Conservation (phyloP, 2,888 invertebrate species). For the Aspidapion aeneum region DNA sequence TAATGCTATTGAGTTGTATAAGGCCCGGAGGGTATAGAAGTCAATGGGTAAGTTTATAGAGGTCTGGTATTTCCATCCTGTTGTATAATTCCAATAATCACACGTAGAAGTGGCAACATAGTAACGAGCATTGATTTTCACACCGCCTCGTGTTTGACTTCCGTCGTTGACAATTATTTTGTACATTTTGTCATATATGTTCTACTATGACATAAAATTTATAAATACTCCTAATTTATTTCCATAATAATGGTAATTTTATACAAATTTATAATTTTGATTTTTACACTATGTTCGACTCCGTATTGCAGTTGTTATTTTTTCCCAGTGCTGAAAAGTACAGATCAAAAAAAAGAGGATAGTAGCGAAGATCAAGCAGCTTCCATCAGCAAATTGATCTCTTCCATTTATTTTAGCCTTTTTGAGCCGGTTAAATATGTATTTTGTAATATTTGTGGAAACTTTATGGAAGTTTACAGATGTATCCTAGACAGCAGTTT, state of each 20-base stretch:
- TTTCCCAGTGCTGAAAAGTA: constrained; percentile 24
- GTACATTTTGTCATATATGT: too few relatives aligned
- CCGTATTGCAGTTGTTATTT: constrained; percentile 13
- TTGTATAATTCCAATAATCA: too few relatives aligned
- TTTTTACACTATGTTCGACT: neutral
- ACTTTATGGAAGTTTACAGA: constrained; percentile 27
- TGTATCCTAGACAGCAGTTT: constrained; percentile 22
- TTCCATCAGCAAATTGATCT: constrained; percentile 22
- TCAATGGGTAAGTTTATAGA: too few relatives aligned
- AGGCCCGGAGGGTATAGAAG: too few relatives aligned
- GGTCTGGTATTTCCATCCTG: too few relatives aligned
- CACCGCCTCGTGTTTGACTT: too few relatives aligned
- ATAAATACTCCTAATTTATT: constrained; percentile 17
- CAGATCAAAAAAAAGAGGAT: constrained; percentile 13
- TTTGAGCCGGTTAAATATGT: constrained; percentile 23
- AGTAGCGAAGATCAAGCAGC: constrained; percentile 16
- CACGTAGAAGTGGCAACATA: too few relatives aligned
- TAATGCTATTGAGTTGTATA: too few relatives aligned
- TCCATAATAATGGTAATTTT: constrained; percentile 12
- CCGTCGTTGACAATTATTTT: too few relatives aligned
- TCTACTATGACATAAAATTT: too few relatives aligned
- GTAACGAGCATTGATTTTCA: too few relatives aligned
- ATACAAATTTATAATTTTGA: constrained; percentile 23
- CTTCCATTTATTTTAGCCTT: neutral
- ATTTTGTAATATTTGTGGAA: constrained; percentile 27